Conservation (phyloP, 2,888 invertebrate species). For the Synergus japonicus region DNA sequence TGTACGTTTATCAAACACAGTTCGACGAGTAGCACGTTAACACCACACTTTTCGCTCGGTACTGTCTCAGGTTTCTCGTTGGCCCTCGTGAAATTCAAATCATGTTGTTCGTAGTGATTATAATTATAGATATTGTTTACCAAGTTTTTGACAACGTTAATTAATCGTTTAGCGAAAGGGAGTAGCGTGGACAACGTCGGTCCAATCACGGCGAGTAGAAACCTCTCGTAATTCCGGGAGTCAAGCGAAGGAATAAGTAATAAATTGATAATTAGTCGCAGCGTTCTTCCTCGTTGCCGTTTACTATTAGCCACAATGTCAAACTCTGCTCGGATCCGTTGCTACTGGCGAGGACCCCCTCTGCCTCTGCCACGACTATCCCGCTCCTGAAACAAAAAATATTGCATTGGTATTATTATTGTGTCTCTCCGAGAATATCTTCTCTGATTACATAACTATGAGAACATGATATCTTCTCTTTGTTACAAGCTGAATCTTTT, state of each 20-base stretch:
- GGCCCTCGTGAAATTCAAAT: conserved; percentile 56
- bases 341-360: conserved; percentile 75
- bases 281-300: conserved; percentile 61
- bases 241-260: conserved; percentile 66
- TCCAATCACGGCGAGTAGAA: conserved; percentile 63
- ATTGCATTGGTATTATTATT: neutral
- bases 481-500: no score
- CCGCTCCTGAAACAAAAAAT: conserved; percentile 64
- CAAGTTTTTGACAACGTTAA: conserved; percentile 69
- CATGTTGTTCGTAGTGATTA: conserved; percentile 62
- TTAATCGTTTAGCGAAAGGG: conserved; percentile 67
- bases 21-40: conserved; percentile 69
- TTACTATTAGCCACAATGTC: conserved; percentile 54
- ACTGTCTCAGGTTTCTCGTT: conserved; percentile 61
- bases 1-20: conserved; percentile 73
- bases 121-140: conserved; percentile 69
- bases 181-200: conserved; percentile 61
- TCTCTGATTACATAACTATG: no score
- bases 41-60: conserved; percentile 66
- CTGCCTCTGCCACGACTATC: conserved; percentile 72
- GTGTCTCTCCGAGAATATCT: neutral
- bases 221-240: conserved; percentile 61
- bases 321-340: conserved; percentile 60
- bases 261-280: conserved; percentile 67
- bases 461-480: no score